Percentiles rank a stretch among this genome's conserved stretches.
Conservation (phyloP, 2,888 invertebrate genomes). For the Caenorhabditis virilis region DNA sequence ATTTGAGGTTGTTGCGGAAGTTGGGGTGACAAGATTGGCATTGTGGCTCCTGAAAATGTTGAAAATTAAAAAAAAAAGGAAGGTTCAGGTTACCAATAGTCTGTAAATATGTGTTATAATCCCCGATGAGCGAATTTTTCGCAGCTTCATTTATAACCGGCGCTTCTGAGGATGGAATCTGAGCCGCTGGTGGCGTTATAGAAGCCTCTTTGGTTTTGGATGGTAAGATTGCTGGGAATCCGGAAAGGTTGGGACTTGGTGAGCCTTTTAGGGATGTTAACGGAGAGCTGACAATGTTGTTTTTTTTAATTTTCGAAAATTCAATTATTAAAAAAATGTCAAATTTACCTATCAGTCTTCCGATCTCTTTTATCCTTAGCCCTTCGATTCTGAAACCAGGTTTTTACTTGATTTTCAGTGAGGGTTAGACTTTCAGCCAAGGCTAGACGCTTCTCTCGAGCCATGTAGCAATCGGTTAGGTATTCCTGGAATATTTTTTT, state of each 20-base stretch:
- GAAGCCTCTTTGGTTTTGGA: too few relatives aligned
- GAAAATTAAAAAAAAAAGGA: too few relatives aligned
- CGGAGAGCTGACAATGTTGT: slow-evolving; percentile 6
- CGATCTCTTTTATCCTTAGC: slow-evolving; percentile 50
- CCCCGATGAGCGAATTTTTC: too few relatives aligned
- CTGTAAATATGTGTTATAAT: too few relatives aligned
- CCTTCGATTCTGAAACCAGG: slow-evolving; percentile 58
- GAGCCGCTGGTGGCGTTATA: too few relatives aligned
- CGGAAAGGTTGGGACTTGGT: slow-evolving; percentile 17
- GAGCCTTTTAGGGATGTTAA: slow-evolving; percentile 13
- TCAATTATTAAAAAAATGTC: background rate
- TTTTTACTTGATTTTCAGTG: slow-evolving; percentile 56
- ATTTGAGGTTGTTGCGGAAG: too few relatives aligned
- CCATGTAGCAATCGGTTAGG: slow-evolving; percentile 53
- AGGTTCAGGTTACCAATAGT: too few relatives aligned
- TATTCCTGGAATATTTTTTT: slow-evolving; percentile 45
- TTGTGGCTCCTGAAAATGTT: too few relatives aligned
- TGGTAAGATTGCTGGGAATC: too few relatives aligned
- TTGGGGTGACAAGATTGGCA: too few relatives aligned
- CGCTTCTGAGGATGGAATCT: too few relatives aligned
- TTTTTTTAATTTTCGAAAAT: background rate
- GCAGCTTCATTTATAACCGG: too few relatives aligned
- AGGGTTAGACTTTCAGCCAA: slow-evolving; percentile 47
- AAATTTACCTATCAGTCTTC: slow-evolving; percentile 18
- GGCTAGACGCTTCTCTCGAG: slow-evolving; percentile 44